A percentile compares a stretch with the other conserved stretches of the same genome.
Evolutionary conservation across 1,140 invertebrate species (phyloP).

Genomic region (Cherax quadricarinatus): DNA sequence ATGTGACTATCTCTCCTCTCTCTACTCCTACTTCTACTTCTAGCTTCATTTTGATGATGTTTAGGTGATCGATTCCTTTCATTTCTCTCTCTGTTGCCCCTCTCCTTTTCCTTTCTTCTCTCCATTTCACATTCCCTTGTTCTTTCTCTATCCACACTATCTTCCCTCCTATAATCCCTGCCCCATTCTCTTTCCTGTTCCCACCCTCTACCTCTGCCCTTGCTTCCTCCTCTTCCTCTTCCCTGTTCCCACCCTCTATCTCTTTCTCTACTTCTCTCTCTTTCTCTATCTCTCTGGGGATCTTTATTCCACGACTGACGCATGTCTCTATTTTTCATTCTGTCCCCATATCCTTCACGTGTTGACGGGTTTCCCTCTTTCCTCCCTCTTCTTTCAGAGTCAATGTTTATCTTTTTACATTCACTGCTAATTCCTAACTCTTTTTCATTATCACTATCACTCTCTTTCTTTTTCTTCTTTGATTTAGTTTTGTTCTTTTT

Average conservation of each 20-base stretch:
- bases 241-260: neutral
- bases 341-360: neutral
- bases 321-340: neutral
- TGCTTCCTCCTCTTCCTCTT: neutral
- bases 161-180: neutral
- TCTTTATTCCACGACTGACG: neutral
- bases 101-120: neutral
- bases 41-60: neutral
- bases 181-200: neutral
- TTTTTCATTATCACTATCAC: neutral
- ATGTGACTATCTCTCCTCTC: neutral
- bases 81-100: neutral
- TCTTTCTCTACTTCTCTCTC: slow-evolving; percentile 3
- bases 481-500: slow-evolving; percentile 6
- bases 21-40: neutral
- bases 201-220: neutral
- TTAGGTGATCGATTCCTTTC: neutral
- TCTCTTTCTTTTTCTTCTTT: slow-evolving; percentile 7
- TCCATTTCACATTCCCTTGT: neutral
- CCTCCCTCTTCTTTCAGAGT: neutral
- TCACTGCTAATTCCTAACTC: neutral
- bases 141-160: neutral
- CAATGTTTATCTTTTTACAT: neutral
- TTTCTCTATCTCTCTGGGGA: neutral
- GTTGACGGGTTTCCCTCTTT: neutral